phyloP scores from a whole-genome alignment of 2,113 vertebrate genomes.

The Plecotus auritus region DNA sequence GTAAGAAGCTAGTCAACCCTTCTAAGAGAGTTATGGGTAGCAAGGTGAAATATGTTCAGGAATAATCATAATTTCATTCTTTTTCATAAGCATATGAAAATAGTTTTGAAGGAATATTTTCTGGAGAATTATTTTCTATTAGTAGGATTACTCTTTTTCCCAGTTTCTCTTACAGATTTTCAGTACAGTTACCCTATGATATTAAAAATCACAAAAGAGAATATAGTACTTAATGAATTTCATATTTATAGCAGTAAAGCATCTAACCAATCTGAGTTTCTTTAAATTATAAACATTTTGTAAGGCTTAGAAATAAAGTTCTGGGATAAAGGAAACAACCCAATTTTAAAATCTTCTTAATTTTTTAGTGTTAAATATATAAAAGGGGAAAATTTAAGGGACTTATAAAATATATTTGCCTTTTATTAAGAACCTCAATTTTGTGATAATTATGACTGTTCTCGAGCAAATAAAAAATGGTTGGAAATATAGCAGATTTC shows the following conservation, averaged over 20 bases:
- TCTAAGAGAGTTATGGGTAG: background rate
- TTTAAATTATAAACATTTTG: background rate
- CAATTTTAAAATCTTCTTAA: background rate
- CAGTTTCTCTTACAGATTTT: background rate
- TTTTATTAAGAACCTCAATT: background rate
- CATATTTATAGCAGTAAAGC: background rate
- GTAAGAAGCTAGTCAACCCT: background rate
- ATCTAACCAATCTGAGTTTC: background rate
- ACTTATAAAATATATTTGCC: background rate
- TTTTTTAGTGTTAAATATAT: background rate
- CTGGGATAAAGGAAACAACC: background rate
- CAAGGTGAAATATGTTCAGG: background rate
- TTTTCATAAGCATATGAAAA: background rate
- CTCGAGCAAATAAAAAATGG: background rate
- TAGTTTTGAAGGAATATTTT: background rate
- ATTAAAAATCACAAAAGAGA: conserved; percentile 38
- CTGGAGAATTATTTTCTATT: background rate
- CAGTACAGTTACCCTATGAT: background rate
- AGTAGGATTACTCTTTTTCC: background rate
- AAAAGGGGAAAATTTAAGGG: background rate
- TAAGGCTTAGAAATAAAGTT: background rate
- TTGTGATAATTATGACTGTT: background rate
- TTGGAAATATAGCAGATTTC: background rate
- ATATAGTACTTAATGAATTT: background rate
- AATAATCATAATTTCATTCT: conserved; percentile 13